Evolutionary conservation across 2,797 vertebrate genomes (phyloP).

Genomic region (Neopelma chrysocephalum): DNA sequence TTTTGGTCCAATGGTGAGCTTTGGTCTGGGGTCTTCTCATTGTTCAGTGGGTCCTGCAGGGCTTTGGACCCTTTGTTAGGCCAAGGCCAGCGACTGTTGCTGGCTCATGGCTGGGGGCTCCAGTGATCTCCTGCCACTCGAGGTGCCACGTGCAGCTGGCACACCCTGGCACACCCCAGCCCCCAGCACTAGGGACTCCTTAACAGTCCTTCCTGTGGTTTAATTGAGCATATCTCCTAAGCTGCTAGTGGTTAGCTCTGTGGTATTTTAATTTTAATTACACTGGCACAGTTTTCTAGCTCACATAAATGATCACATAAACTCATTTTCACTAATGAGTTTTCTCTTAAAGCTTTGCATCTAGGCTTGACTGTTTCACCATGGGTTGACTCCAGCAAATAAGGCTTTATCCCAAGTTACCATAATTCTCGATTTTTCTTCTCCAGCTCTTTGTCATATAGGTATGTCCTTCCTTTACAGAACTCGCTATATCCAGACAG

Average conservation of each 20-base stretch:
- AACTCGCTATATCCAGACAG: constrained; percentile 96
- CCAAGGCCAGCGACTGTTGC: not conserved
- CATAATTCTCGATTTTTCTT: not conserved
- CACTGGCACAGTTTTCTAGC: not conserved
- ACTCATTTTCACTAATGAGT: not conserved
- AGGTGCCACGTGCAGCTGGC: not conserved
- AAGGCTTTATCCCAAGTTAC: not conserved
- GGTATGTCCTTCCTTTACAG: constrained; percentile 71
- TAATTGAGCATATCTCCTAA: not conserved
- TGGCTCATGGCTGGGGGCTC: not conserved
- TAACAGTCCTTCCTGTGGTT: not conserved
- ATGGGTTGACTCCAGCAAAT: not conserved
- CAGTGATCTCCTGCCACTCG: not conserved
- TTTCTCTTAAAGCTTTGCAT: not conserved
- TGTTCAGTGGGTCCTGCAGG: not conserved
- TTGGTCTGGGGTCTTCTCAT: not conserved
- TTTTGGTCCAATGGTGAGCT: not conserved
- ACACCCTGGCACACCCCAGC: not conserved
- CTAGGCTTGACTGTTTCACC: not conserved
- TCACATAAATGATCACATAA: not conserved
- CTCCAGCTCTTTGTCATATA: not conserved
- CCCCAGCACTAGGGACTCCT: not conserved
- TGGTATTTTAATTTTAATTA: not conserved
- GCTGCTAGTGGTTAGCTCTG: not conserved
- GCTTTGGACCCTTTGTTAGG: not conserved